A percentile compares a stretch with the other conserved stretches of the same genome.
These are phyloP conservation scores for Prunella strophiata DNA, from an alignment of 2,797 vertebrate genomes.

Conservation along the genomic window DNA sequence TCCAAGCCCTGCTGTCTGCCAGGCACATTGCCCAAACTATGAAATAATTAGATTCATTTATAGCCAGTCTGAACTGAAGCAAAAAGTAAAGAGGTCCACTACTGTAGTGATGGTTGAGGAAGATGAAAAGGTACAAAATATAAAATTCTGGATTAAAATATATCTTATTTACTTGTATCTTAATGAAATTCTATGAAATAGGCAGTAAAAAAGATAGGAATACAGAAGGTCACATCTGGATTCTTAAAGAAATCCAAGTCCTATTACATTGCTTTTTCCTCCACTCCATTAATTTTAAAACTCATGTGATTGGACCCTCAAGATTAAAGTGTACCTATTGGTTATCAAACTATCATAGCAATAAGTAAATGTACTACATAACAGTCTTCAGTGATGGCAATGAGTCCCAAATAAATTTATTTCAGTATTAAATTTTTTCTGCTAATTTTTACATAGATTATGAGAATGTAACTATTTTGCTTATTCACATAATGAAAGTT, in stretches of 20 bases:
- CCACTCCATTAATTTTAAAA: not conserved
- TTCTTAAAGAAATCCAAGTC: not conserved
- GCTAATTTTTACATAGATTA: not conserved
- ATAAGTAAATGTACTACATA: not conserved
- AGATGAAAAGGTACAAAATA: constrained; percentile 24
- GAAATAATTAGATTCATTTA: constrained; percentile 73
- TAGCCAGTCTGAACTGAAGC: constrained; percentile 37
- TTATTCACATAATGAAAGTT: not conserved
- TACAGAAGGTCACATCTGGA: not conserved
- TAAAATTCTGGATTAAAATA: not conserved
- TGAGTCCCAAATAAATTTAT: not conserved
- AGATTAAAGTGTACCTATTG: not conserved
- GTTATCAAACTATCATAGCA: not conserved
- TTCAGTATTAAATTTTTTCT: not conserved
- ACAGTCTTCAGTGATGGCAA: not conserved
- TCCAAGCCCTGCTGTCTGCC: constrained; percentile 53
- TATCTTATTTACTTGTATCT: not conserved
- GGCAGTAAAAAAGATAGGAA: not conserved
- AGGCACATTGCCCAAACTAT: constrained; percentile 57
- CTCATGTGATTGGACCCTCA: not conserved
- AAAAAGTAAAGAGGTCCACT: constrained; percentile 41
- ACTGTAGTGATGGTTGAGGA: not conserved
- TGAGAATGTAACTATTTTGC: not conserved
- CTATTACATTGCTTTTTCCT: not conserved
- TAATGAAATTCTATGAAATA: not conserved